These are phyloP conservation scores for Marasmarcha lunaedactyla DNA, from an alignment of 2,888 invertebrate genomes.

Conservation along the genomic window DNA sequence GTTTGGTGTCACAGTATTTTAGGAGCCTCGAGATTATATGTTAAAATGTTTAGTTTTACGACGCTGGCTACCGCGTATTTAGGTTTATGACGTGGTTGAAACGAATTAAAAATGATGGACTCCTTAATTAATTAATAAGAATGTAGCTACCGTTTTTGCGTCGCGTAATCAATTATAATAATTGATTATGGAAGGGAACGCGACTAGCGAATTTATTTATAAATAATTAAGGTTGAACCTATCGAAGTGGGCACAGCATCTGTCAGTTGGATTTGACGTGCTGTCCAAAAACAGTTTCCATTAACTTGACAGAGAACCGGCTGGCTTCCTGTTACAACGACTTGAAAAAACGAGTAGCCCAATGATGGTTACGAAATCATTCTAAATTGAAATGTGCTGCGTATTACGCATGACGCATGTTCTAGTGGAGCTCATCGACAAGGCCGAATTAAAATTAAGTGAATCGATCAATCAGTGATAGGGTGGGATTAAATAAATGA, in stretches of 20 bases:
- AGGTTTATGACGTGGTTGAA: not conserved
- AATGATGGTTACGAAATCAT: conserved; percentile 29
- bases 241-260: too few relatives aligned
- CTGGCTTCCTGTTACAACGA: conserved; percentile 32
- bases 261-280: too few relatives aligned
- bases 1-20: not conserved
- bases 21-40: not conserved
- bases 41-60: not conserved
- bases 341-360: conserved; percentile 28
- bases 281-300: not conserved
- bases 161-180: too few relatives aligned
- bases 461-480: conserved; percentile 1
- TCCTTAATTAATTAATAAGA: too few relatives aligned
- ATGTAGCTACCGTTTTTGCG: too few relatives aligned
- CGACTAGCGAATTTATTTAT: too few relatives aligned
- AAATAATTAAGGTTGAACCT: too few relatives aligned
- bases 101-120: too few relatives aligned
- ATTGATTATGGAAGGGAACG: too few relatives aligned
- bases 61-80: not conserved
- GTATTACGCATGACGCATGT: conserved; percentile 7
- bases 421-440: not conserved
- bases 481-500: not conserved
- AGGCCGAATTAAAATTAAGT: conserved; percentile 5
- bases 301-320: conserved; percentile 23
- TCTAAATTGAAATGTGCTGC: conserved; percentile 13